Evolutionary conservation across 2,888 invertebrate species (phyloP).

Genomic region (Cenopis cana): DNA sequence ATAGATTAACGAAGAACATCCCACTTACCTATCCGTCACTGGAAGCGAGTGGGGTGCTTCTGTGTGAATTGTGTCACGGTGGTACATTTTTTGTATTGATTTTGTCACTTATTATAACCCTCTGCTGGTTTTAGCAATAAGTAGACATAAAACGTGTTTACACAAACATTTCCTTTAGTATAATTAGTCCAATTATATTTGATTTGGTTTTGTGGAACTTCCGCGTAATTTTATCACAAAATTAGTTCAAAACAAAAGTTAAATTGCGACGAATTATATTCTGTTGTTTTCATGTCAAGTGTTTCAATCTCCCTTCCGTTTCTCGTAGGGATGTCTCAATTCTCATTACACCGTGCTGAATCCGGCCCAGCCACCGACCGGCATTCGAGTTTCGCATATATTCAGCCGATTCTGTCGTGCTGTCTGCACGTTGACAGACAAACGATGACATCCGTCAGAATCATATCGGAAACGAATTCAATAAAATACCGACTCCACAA

Average conservation of each 20-base stretch:
- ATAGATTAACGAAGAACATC: no score
- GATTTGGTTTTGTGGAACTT: constrained; percentile 13
- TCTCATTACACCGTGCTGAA: neutral
- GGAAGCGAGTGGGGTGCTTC: no score
- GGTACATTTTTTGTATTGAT: neutral
- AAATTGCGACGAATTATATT: constrained; percentile 33
- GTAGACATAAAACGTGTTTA: neutral
- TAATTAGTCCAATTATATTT: constrained; percentile 22
- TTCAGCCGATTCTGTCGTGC: neutral
- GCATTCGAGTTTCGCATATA: no score
- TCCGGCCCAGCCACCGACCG: no score
- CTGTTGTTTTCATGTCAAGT: constrained; percentile 25
- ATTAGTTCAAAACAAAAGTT: constrained; percentile 17
- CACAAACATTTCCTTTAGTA: constrained; percentile 10
- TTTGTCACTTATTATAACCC: neutral
- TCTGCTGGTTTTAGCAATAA: neutral
- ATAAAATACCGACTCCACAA: no score
- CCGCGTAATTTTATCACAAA: constrained; percentile 14
- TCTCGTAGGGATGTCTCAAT: neutral
- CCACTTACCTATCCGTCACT: no score
- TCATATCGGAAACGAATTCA: no score
- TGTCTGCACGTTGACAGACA: neutral
- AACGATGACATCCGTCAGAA: no score
- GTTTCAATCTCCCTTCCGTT: constrained; percentile 17
- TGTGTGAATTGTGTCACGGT: neutral